Evolutionary conservation across 2,113 vertebrate species (phyloP), one percentile per base, ranked within the genome.

Genomic region (Serinus canaria): DNA sequence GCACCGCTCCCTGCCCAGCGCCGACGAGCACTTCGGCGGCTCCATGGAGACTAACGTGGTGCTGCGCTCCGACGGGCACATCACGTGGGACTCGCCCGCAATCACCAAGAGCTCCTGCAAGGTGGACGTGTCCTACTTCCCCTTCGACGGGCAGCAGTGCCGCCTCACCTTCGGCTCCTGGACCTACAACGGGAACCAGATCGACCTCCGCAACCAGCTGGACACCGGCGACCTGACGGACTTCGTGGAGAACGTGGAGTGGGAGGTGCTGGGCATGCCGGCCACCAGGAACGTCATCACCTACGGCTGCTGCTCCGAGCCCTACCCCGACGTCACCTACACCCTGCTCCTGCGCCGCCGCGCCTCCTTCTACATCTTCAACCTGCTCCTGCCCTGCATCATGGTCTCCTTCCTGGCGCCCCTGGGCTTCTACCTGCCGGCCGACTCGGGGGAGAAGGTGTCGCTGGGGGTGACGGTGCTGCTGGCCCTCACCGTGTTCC

Each of bases 51-150:
- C 99, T 75, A 99, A 99, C 19, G 99, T 99, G 92, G 98, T 99
- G 59, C 98, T 99, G 94, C 97, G 95, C 35, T 97, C 98, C 1
- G 97, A 99, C 2, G 99, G 99, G 15, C 97, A 96, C 41, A 98
- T 99, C 77, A 97, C 96, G 96, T 99, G 99, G 99, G 99, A 99
- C 80, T 98, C 98, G 0, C 99, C 99, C 0, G 98, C 98, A 74
- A 99, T 99, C 97, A 99, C 98, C 75, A 99, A 98, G 96, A 99
- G 98, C 96, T 99, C 99, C 64, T 99, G 99, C 97, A 98, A 98
- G 64, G 99, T 99, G 91, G 99, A 99, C 11, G 98, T 99, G 88
- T 98, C 99, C 7, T 99, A 98, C 95, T 99, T 99, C 94, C 99
- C 99, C 25, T 99, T 99, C 4, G 99, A 99, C 1, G 92, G 98